Conservation (phyloP, 2,888 invertebrate species). For the Drosophila nr. medialis region DNA sequence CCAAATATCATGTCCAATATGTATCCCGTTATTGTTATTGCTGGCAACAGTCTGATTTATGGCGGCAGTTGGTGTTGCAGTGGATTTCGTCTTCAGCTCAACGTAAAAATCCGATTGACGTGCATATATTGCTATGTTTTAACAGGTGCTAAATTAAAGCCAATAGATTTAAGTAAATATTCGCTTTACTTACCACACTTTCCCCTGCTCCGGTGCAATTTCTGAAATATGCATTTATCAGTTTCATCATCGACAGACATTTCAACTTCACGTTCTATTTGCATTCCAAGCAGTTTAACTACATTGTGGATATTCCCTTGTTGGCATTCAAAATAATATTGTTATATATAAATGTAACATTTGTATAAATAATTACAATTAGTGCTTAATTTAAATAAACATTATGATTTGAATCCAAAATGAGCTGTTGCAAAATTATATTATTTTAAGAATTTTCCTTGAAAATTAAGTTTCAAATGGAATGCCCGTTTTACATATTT, state of each 20-base stretch:
- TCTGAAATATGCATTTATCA: slow-evolving; percentile 46
- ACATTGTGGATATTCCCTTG: slow-evolving; percentile 8
- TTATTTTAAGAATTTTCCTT: background rate
- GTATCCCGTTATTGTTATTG: slow-evolving; percentile 59
- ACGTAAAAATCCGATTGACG: slow-evolving; percentile 62
- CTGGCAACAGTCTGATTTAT: slow-evolving; percentile 10
- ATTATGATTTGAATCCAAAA: background rate
- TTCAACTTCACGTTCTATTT: slow-evolving; percentile 18
- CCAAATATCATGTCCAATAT: slow-evolving; percentile 87
- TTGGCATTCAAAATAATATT: background rate
- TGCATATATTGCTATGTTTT: slow-evolving; percentile 54
- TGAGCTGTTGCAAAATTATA: background rate
- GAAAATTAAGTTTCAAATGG: background rate
- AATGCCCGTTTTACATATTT: background rate
- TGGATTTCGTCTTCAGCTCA: slow-evolving; percentile 55
- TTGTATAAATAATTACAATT: background rate
- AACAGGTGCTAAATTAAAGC: background rate
- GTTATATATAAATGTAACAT: background rate
- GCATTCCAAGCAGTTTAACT: slow-evolving; percentile 14
- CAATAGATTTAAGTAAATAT: background rate
- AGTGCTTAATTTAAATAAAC: background rate
- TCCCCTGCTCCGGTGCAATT: slow-evolving; percentile 57
- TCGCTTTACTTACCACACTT: slow-evolving; percentile 62
- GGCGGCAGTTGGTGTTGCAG: background rate
- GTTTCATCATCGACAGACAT: slow-evolving; percentile 43